Percentiles rank a stretch among this genome's conserved stretches.
These are phyloP conservation scores for Sebastes alutus DNA, from an alignment of 2,797 vertebrate genomes.

Conservation along the genomic window DNA sequence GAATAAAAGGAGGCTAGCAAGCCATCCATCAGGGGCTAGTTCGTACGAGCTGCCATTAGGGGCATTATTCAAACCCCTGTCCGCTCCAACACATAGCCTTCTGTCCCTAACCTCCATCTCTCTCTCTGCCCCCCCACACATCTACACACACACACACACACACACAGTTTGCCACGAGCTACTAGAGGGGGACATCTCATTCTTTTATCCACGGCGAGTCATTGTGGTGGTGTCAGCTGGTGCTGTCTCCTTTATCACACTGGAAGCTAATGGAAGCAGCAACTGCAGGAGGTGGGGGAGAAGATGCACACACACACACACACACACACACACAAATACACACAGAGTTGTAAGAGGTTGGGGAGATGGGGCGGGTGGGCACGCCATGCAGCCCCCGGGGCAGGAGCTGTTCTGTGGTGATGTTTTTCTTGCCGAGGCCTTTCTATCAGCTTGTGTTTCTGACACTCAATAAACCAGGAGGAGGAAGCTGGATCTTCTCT, in stretches of 20 bases:
- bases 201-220: slow-evolving; percentile 76
- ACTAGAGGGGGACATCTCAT: slow-evolving; percentile 76
- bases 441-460: slow-evolving; percentile 65
- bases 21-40: slow-evolving; percentile 73
- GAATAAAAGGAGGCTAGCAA: slow-evolving; percentile 61
- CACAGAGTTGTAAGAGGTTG: slow-evolving; percentile 62
- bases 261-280: slow-evolving; percentile 82
- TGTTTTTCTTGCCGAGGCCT: slow-evolving; percentile 58
- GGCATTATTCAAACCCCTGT: slow-evolving; percentile 66
- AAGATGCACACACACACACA: slow-evolving; percentile 21
- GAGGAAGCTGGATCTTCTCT: neutral
- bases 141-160: slow-evolving; percentile 12
- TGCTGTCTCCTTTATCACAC: slow-evolving; percentile 81
- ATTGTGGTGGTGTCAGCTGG: slow-evolving; percentile 81
- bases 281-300: slow-evolving; percentile 69
- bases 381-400: slow-evolving; percentile 60
- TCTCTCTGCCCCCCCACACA: slow-evolving; percentile 7
- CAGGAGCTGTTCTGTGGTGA: slow-evolving; percentile 66
- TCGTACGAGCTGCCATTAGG: slow-evolving; percentile 54
- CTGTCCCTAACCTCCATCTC: slow-evolving; percentile 40
- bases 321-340: slow-evolving; percentile 29
- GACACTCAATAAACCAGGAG: slow-evolving; percentile 57
- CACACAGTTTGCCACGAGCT: slow-evolving; percentile 68
- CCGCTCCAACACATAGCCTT: slow-evolving; percentile 55
- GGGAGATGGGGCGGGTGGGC: slow-evolving; percentile 66